A percentile compares a stretch with the other conserved stretches of the same genome.
phyloP scores from a whole-genome alignment of 2,888 invertebrate genomes.

The Margaritifera margaritifera region DNA sequence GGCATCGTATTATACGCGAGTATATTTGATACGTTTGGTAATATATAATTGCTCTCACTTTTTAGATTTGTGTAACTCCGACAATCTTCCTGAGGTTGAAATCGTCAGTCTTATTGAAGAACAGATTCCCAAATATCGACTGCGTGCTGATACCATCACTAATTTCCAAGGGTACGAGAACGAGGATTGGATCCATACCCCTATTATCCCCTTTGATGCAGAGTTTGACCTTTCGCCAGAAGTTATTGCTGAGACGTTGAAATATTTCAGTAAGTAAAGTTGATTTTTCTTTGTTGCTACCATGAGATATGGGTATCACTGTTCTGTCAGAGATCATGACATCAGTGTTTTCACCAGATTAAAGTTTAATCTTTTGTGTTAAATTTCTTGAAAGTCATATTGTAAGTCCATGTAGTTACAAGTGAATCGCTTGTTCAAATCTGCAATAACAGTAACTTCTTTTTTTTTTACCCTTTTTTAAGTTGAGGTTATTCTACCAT shows the following conservation, averaged over 20 bases:
- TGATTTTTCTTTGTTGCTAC: background rate
- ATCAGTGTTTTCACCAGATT: too few species aligned
- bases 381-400: too few species aligned
- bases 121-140: slow-evolving; percentile 93
- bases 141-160: slow-evolving; percentile 94
- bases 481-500: too few species aligned
- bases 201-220: slow-evolving; percentile 83
- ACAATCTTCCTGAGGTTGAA: slow-evolving; percentile 95
- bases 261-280: slow-evolving; percentile 92
- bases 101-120: slow-evolving; percentile 95
- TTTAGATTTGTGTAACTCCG: slow-evolving; percentile 93
- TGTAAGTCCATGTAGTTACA: too few species aligned
- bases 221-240: slow-evolving; percentile 84
- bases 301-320: too few species aligned
- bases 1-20: too few species aligned
- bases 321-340: too few species aligned
- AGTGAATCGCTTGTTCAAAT: too few species aligned
- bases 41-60: slow-evolving; percentile 45
- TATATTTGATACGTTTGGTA: too few species aligned
- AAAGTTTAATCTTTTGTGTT: too few species aligned
- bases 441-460: too few species aligned
- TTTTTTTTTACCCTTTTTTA: too few species aligned
- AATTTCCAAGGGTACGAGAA: slow-evolving; percentile 89
- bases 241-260: slow-evolving; percentile 95
- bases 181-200: slow-evolving; percentile 85